These are phyloP conservation scores for Drosophila phalerata DNA, from an alignment of 2,888 invertebrate genomes.

Conservation along the genomic window DNA sequence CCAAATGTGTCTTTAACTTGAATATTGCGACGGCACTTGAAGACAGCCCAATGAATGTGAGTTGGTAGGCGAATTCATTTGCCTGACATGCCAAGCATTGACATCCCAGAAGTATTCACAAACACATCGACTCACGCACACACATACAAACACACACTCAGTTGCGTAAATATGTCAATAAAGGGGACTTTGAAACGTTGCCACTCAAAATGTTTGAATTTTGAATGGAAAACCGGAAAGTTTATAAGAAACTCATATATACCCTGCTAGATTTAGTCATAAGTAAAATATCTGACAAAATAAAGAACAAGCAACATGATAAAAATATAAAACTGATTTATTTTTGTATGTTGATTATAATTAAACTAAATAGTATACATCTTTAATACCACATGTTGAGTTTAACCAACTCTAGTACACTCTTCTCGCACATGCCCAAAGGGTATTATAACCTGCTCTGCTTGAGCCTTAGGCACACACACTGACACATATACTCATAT, in stretches of 20 bases:
- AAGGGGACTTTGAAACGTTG: slow-evolving; percentile 3
- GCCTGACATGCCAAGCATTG: slow-evolving; percentile 20
- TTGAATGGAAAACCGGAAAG: background rate
- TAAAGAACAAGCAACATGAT: too few relatives aligned
- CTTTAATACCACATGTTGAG: background rate
- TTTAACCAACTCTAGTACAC: background rate
- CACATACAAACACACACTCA: background rate
- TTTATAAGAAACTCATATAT: background rate
- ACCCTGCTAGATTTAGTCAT: background rate
- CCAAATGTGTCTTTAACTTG: slow-evolving; percentile 76
- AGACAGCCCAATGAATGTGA: slow-evolving; percentile 34
- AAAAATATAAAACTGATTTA: too few relatives aligned
- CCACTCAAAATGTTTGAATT: slow-evolving; percentile 12
- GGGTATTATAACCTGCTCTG: slow-evolving; percentile 3
- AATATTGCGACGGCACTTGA: slow-evolving; percentile 47
- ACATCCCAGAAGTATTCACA: slow-evolving; percentile 30
- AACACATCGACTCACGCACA: background rate
- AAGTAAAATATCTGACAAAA: background rate
- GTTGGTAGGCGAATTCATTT: background rate
- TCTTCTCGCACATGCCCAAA: background rate
- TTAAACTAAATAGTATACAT: too few relatives aligned
- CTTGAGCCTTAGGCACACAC: slow-evolving; percentile 1
- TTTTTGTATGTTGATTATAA: too few relatives aligned
- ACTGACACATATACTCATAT: background rate
- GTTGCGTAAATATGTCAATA: slow-evolving; percentile 13